These are phyloP conservation scores for Phacellophora camtschatica DNA, from an alignment of 30 jellyfish, hydroid and myxozoan genomes.

Conservation along the genomic window DNA sequence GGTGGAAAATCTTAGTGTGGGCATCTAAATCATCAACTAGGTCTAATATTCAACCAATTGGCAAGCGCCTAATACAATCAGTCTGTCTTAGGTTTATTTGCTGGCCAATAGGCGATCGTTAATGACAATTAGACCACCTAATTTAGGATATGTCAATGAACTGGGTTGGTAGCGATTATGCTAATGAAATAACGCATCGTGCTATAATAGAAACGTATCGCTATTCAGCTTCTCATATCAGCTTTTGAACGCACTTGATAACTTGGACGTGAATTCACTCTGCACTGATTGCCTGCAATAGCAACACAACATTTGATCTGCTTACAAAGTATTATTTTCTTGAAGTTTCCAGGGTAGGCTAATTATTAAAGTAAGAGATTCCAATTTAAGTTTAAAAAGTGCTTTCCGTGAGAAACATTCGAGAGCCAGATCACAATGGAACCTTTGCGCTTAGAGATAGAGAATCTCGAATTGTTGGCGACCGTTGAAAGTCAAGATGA, in stretches of 20 bases:
- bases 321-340: neutral
- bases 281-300: conserved; percentile 33
- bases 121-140: conserved; percentile 37
- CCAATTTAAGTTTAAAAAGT: too few species aligned
- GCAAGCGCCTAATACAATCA: conserved; percentile 15
- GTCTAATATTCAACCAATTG: conserved; percentile 25
- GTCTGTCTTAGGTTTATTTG: conserved; percentile 5
- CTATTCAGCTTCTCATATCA: conserved; percentile 16
- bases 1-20: conserved; percentile 60
- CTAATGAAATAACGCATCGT: conserved; percentile 14
- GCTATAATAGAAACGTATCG: conserved; percentile 19
- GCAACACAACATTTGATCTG: neutral
- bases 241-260: conserved; percentile 25
- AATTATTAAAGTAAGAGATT: too few species aligned
- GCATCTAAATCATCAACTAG: conserved; percentile 5
- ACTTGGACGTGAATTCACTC: neutral
- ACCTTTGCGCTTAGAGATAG: conserved; percentile 81
- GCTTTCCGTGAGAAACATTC: too few species aligned
- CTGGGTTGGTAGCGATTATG: conserved; percentile 24
- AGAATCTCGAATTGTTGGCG: conserved; percentile 89
- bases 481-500: conserved; percentile 95
- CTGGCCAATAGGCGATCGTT: conserved; percentile 23
- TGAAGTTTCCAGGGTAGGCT: neutral
- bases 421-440: too few species aligned
- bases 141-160: conserved; percentile 37